These are phyloP conservation scores for Ameiurus melas DNA, from an alignment of 2,113 vertebrate species.

Conservation along the genomic window DNA sequence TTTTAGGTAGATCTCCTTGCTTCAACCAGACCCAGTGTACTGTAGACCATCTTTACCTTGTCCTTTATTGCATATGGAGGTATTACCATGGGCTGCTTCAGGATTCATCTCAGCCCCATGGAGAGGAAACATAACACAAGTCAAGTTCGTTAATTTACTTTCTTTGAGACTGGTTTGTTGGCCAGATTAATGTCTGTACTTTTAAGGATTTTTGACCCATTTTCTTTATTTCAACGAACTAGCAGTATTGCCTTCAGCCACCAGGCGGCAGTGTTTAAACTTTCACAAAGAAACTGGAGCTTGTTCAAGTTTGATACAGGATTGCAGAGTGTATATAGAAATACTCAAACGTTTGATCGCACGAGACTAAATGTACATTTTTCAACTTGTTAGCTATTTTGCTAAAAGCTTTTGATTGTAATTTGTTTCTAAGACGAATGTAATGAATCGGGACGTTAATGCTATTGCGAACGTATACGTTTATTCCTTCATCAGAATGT, in stretches of 20 bases:
- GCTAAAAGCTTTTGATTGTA: background rate
- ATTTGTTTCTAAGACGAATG: background rate
- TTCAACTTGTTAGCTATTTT: background rate
- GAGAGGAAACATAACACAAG: background rate
- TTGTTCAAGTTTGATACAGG: background rate
- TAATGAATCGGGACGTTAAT: background rate
- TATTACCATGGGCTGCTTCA: background rate
- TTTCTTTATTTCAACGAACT: background rate
- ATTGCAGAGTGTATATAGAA: background rate
- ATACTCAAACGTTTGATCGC: too few relatives aligned
- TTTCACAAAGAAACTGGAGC: background rate
- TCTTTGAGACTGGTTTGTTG: too few relatives aligned
- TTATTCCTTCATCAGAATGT: background rate
- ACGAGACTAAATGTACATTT: too few relatives aligned
- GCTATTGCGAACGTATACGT: background rate
- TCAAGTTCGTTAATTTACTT: background rate
- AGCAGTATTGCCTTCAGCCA: background rate
- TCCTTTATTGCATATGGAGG: background rate
- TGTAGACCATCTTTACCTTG: background rate
- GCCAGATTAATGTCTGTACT: too few relatives aligned
- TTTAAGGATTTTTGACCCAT: too few relatives aligned
- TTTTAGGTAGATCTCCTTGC: background rate
- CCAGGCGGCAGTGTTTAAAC: constrained; percentile 18
- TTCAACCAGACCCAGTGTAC: background rate
- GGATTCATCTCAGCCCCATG: background rate